Evolutionary conservation across 2,113 vertebrate species (phyloP), one percentile per base, ranked within the genome.

Genomic region (Hystrix brachyura): DNA sequence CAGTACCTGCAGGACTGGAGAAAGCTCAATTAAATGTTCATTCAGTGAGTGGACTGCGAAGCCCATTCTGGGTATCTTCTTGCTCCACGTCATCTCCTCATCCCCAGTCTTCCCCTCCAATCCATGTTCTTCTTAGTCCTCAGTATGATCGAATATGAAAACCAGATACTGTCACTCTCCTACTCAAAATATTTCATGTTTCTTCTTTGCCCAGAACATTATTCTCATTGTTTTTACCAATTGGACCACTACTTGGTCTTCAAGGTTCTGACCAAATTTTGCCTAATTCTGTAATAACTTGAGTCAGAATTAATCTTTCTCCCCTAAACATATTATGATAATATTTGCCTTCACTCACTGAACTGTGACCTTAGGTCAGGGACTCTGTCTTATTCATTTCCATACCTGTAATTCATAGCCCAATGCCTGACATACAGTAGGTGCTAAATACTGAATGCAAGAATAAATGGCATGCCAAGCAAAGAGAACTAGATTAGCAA

Each of bases 391-490:
- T 90, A 53, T 43, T 96, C 34, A 71, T 90, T 64, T 94, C 55
- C 18, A 9, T 57, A 29, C 2, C 10, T 48, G 79, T 38, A 59
- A 51, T 67, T 51, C 38, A 78, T 27, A 60, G 82, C 9, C 59
- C 7, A 51, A 21, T 83, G 87, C 38, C 38, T 79, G 78, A 69
- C 51, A 82, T 62, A 72, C 27, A 4, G n/a, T 55, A 55, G 64
- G 65, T 92, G 62, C 64, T 95, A 92, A 94, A 80, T 46, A 90
- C 62, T 55, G 78, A 57, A 60, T 71, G 19, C 55, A 95, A 87
- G 29, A 38, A n/a, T 11, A 32, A 62, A 74, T 69, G 62, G 85
- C 78, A 72, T 91, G 93, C 59, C 57, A 25, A 14, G 62, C 9
- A 91, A 21, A 3, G 32, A 91, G 90, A 87, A 79, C 67, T 67